A percentile compares a stretch with the other conserved stretches of the same genome.
Evolutionary conservation across 2,888 invertebrate species (phyloP).

Genomic region (Orchesellides sinensis): DNA sequence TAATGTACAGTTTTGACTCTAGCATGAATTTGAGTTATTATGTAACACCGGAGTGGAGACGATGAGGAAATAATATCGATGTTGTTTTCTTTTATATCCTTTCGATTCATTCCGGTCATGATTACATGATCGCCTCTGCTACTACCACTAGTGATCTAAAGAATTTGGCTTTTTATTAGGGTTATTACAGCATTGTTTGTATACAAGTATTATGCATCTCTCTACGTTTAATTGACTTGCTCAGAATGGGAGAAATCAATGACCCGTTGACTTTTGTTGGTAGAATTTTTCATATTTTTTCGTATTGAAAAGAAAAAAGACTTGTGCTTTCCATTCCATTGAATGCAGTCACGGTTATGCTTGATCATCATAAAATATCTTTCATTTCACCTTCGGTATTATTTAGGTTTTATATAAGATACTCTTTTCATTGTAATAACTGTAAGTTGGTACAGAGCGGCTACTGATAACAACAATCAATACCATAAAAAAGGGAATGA

Average conservation of each 20-base stretch:
- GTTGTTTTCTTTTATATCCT: too few species aligned
- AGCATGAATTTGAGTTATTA: too few species aligned
- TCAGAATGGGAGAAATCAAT: conserved; percentile 44
- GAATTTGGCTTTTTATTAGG: too few species aligned
- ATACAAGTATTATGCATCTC: too few species aligned
- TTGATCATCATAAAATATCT: conserved; percentile 49
- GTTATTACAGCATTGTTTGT: too few species aligned
- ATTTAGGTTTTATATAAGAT: too few species aligned
- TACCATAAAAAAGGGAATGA: not conserved
- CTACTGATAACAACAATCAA: not conserved
- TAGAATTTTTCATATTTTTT: conserved; percentile 11
- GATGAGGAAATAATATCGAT: too few species aligned
- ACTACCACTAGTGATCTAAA: too few species aligned
- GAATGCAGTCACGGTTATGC: conserved; percentile 36
- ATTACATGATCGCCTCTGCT: too few species aligned
- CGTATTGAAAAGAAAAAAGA: conserved; percentile 17
- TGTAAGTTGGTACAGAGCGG: not conserved
- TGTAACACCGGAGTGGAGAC: too few species aligned
- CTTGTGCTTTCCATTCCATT: conserved; percentile 42
- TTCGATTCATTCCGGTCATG: too few species aligned
- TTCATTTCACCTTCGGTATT: conserved; percentile 25
- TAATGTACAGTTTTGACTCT: conserved; percentile 24
- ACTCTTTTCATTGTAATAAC: not conserved
- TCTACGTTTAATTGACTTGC: too few species aligned
- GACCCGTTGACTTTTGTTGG: conserved; percentile 23